Percentiles rank a stretch among this genome's conserved stretches.
Evolutionary conservation across 2,888 invertebrate species (phyloP).

Genomic region (Phaedon cochleariae): DNA sequence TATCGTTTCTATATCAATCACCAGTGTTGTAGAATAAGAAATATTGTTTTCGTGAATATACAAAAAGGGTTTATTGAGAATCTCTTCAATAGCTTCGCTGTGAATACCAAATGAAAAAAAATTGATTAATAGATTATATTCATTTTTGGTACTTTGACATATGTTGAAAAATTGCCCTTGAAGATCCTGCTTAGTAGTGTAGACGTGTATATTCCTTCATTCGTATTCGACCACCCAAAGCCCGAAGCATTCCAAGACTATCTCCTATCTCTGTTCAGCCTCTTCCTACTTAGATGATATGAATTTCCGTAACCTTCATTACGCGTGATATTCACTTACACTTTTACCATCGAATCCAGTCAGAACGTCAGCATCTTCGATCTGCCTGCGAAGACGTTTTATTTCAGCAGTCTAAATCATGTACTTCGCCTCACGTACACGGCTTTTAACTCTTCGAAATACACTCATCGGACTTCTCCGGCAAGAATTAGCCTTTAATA

Average conservation of each 20-base stretch:
- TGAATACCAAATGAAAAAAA: too few species aligned
- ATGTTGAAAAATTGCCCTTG: too few species aligned
- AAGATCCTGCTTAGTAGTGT: too few species aligned
- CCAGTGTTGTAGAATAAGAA: too few species aligned
- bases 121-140: too few species aligned
- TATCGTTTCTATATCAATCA: too few species aligned
- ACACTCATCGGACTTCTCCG: constrained; percentile 21
- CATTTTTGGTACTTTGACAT: too few species aligned
- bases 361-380: neutral
- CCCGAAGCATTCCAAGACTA: constrained; percentile 3
- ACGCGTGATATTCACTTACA: constrained; percentile 27
- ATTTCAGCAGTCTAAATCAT: constrained; percentile 18
- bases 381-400: neutral
- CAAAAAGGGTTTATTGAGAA: too few species aligned
- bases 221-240: constrained; percentile 18
- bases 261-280: constrained; percentile 1
- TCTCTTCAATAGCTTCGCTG: too few species aligned
- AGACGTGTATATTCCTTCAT: too few species aligned
- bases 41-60: too few species aligned
- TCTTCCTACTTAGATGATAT: constrained; percentile 18
- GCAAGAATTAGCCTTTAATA: constrained; percentile 43
- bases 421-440: constrained; percentile 19
- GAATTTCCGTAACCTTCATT: constrained; percentile 23
- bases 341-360: constrained; percentile 13
- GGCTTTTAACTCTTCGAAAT: constrained; percentile 28